Conservation (phyloP, 2,113 vertebrate species). For the Myotis lucifugus region DNA sequence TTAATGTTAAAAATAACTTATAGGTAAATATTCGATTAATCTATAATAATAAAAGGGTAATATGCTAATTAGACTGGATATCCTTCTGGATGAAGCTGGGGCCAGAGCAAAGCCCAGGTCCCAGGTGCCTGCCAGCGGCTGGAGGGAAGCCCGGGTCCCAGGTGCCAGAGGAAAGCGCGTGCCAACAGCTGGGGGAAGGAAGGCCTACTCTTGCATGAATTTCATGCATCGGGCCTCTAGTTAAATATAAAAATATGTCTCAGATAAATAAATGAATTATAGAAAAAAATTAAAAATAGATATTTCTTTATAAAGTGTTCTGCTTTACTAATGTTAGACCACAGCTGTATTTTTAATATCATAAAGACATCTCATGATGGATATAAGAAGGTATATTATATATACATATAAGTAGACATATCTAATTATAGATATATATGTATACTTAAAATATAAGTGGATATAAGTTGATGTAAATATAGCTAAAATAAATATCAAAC, state of each 20-base stretch:
- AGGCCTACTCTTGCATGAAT: too few species aligned
- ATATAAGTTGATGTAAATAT: neutral
- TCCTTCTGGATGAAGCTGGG: too few species aligned
- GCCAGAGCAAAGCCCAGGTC: too few species aligned
- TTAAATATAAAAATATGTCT: neutral
- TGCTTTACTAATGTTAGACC: neutral
- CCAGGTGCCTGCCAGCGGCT: too few species aligned
- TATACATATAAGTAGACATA: neutral
- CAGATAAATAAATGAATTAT: neutral
- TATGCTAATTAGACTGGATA: too few species aligned
- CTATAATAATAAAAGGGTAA: too few species aligned
- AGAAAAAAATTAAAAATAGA: neutral
- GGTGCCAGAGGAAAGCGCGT: too few species aligned
- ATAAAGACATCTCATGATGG: neutral
- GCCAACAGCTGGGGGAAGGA: too few species aligned
- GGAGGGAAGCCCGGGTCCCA: too few species aligned
- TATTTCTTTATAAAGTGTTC: neutral
- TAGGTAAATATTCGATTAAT: neutral
- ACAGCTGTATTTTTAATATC: neutral
- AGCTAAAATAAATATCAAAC: constrained; percentile 3
- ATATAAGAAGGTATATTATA: neutral
- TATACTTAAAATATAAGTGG: neutral
- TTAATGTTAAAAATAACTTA: constrained; percentile 7
- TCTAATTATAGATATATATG: neutral
- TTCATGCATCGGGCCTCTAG: too few species aligned